These are phyloP conservation scores for Limnephilus lunatus DNA, from an alignment of 2,888 invertebrate species.

Conservation along the genomic window DNA sequence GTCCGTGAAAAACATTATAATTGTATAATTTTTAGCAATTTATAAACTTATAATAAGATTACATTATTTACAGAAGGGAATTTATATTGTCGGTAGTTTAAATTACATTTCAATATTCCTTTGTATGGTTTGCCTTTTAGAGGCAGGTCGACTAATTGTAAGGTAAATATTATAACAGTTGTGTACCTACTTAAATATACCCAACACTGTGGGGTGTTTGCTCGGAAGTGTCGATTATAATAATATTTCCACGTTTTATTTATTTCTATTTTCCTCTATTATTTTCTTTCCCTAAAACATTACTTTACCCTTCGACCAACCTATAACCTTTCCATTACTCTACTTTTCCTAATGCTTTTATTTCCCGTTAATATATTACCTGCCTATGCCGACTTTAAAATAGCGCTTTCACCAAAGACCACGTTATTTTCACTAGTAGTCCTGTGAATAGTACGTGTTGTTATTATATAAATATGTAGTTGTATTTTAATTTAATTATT, in stretches of 20 bases:
- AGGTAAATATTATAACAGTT: neutral
- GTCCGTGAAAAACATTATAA: neutral
- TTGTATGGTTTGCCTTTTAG: neutral
- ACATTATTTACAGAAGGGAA: neutral
- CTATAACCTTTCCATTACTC: neutral
- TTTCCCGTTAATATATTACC: neutral
- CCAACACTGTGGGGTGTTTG: neutral
- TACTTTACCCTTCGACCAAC: neutral
- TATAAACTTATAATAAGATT: neutral
- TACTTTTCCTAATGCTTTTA: neutral
- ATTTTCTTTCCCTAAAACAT: neutral
- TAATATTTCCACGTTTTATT: neutral
- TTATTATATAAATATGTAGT: too few relatives aligned
- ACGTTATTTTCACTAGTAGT: too few relatives aligned
- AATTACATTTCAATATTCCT: neutral
- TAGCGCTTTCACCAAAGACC: too few relatives aligned
- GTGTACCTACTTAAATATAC: neutral
- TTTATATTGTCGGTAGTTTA: neutral
- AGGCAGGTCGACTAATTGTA: neutral
- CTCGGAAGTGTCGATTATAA: neutral
- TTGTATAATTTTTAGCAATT: neutral
- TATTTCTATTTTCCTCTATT: neutral
- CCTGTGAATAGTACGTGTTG: too few relatives aligned
- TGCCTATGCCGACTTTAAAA: neutral
- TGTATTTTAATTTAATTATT: too few relatives aligned